These are phyloP conservation scores for Scolopax mira DNA, from an alignment of 2,113 vertebrate species.

Conservation along the genomic window DNA sequence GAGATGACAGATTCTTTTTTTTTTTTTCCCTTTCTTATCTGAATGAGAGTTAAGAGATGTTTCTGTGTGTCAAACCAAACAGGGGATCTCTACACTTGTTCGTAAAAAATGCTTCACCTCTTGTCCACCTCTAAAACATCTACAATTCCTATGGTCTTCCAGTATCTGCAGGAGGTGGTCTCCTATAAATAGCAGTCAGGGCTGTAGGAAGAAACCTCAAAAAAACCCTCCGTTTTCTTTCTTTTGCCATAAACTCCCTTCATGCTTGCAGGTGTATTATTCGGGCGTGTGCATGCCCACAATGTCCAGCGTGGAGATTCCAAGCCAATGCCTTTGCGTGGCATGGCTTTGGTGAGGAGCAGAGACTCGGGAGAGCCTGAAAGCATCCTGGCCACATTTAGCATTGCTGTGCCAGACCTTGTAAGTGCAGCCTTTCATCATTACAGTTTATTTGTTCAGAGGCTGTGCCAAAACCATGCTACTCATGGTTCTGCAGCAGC, in stretches of 20 bases:
- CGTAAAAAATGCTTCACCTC: not conserved
- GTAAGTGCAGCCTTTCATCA: not conserved
- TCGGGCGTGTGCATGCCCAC: not conserved
- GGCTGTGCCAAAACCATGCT: not conserved
- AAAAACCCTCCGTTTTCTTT: not conserved
- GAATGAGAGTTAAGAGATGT: not conserved
- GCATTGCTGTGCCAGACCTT: not conserved
- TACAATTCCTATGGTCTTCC: not conserved
- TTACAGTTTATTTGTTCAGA: not conserved
- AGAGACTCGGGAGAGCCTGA: not conserved
- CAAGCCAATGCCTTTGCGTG: fast-evolving
- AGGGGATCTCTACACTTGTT: not conserved
- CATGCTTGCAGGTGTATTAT: not conserved
- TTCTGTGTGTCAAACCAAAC: not conserved
- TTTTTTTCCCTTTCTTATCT: not conserved
- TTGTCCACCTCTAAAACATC: not conserved
- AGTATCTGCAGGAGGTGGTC: not conserved
- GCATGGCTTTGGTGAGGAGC: not conserved
- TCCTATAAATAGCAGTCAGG: not conserved
- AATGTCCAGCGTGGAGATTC: not conserved
- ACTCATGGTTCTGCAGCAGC: not conserved
- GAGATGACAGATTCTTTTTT: not conserved
- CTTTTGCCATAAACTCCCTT: not conserved
- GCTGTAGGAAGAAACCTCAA: not conserved
- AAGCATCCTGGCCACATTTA: not conserved